These are phyloP conservation scores for Aricia agestis DNA, from an alignment of 1,140 invertebrate species.

Conservation along the genomic window DNA sequence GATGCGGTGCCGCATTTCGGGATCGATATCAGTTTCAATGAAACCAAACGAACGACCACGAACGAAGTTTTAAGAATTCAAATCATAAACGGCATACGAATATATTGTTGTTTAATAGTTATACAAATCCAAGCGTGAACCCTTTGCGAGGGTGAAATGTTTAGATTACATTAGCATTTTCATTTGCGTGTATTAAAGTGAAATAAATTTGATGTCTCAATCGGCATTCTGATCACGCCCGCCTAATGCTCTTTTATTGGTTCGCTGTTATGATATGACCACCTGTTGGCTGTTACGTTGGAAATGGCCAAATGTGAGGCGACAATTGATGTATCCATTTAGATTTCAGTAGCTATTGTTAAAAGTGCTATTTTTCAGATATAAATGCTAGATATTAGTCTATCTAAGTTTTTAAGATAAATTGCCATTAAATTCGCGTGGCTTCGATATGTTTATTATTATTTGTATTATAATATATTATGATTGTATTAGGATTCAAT, in stretches of 20 bases:
- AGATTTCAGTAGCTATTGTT: not conserved
- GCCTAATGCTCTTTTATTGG: slow-evolving; percentile 25
- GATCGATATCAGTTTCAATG: no score
- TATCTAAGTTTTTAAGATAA: no score
- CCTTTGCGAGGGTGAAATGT: slow-evolving; percentile 40
- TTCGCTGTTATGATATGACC: slow-evolving; percentile 27
- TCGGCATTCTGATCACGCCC: slow-evolving; percentile 36
- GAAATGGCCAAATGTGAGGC: slow-evolving; percentile 1
- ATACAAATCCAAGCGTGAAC: slow-evolving; percentile 13
- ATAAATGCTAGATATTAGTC: no score
- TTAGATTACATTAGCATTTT: slow-evolving; percentile 52
- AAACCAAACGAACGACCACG: no score
- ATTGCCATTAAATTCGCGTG: no score
- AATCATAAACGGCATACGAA: not conserved
- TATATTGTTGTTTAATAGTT: slow-evolving; percentile 17
- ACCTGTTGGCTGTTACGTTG: slow-evolving; percentile 27
- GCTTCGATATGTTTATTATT: no score
- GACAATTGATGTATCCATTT: not conserved
- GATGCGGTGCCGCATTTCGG: no score
- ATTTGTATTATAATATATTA: no score
- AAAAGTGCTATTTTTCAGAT: not conserved
- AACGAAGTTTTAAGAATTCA: no score
- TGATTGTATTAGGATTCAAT: no score
- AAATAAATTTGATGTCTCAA: slow-evolving; percentile 55
- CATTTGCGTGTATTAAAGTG: slow-evolving; percentile 54